Evolutionary conservation across 2,113 vertebrate species (phyloP).

Genomic region (Tetraodon nigroviridis): DNA sequence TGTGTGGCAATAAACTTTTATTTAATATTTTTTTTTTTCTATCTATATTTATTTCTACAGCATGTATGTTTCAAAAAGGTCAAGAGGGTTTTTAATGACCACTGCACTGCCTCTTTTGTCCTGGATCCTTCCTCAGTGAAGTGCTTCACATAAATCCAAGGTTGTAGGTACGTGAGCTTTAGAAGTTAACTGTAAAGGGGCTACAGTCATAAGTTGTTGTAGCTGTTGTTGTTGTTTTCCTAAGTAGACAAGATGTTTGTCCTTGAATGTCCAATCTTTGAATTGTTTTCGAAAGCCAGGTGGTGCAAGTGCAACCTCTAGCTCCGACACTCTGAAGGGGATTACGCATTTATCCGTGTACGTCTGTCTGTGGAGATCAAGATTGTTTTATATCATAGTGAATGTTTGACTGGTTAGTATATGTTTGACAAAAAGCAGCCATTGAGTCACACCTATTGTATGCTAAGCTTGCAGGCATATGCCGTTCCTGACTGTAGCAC

Average conservation of each 20-base stretch:
- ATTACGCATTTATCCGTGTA: neutral
- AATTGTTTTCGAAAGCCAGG: conserved; percentile 5
- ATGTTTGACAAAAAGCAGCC: neutral
- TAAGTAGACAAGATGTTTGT: neutral
- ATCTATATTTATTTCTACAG: conserved; percentile 17
- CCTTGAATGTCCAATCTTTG: neutral
- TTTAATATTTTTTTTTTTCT: conserved; percentile 3
- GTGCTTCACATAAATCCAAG: conserved; percentile 13
- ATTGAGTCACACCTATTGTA: too few species aligned
- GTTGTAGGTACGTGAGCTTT: conserved; percentile 9
- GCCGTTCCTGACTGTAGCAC: conserved; percentile 1
- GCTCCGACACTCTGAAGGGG: neutral
- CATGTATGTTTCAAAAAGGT: conserved; percentile 9
- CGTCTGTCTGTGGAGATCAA: neutral
- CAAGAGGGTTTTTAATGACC: conserved; percentile 23
- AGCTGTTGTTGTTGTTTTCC: neutral
- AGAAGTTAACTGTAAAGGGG: neutral
- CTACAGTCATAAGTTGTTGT: conserved; percentile 7
- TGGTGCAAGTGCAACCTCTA: conserved; percentile 1
- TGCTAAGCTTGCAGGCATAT: neutral
- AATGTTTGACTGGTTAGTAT: neutral
- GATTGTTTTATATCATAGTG: neutral
- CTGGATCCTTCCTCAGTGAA: neutral
- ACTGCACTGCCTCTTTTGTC: neutral
- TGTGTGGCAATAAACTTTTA: conserved; percentile 8